Base-by-base conservation (phyloP, 2,797 vertebrate species). In the Salarias fasciatus region DNA sequence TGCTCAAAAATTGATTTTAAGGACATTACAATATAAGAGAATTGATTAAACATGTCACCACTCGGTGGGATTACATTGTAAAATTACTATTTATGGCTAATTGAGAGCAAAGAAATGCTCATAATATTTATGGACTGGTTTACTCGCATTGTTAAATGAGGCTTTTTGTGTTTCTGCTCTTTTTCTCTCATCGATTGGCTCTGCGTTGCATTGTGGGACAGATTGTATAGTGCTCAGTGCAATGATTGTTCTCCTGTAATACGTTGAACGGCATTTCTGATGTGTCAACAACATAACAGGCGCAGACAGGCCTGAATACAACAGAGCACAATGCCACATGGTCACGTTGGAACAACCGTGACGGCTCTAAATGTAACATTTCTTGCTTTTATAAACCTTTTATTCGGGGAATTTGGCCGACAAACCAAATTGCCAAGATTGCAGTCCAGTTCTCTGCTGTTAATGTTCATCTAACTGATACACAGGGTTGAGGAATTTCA, bases 21-120 rank as follows among this genome's bases (percentile, higher is more conserved):
- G 15, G 53, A 2, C 28, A 43, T 38, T 65, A 8, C 43, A 52
- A 61, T 40, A 14, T 29, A 15, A 15, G 36, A 38, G 11, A 51
- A 69, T 58, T 36, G 0, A 3, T 51, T 48, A 11, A 61, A 35
- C 18, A 42, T 15, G 38, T 15, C 8, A 4, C 35, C 5, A 13
- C 12, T 28, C 48, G 11, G 43, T 57, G 15, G 11, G 28, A 7
- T 5, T 24, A 31, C 35, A n/a, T 8, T 6, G 31, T 6, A 5
- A 6, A 51, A 46, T 54, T 6, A 37, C 47, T 48, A 13, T 41
- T 33, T n/a, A 0, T 11, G 14, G 12, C 38, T 53, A 24, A 62
- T 1, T 57, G 28, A 31, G 57, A 42, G n/a, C 31, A 40, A 14
- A 18, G 42, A 38, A 44, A 29, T 13, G 8, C 29, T 11, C 45